phyloP scores from a whole-genome alignment of 1,140 invertebrate genomes.

The Drosophila melanogaster region Release_6_plus_ISO1_MT NT_037436.4:22220501-22221000 shows the following conservation, averaged over 20 bases:
- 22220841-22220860: conserved; percentile 1
- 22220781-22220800: conserved; percentile 73
- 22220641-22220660: neutral
- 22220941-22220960: conserved; percentile 24
- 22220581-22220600: conserved; percentile 82
- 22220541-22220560: conserved; percentile 57
- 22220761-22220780: conserved; percentile 82
- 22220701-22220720: conserved; percentile 27
- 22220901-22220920: conserved; percentile 61
- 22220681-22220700: conserved; percentile 15
- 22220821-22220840: neutral
- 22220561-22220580: conserved; percentile 75
- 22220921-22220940: conserved; percentile 57
- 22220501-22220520: conserved; percentile 19
- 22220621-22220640: conserved; percentile 74
- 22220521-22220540: conserved; percentile 64
- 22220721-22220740: conserved; percentile 83
- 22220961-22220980: conserved; percentile 39
- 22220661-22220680: conserved; percentile 1
- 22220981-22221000: conserved; percentile 37
- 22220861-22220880: conserved; percentile 4
- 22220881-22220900: conserved; percentile 35
- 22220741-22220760: conserved; percentile 80
- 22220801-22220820: conserved; percentile 14
- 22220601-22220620: conserved; percentile 78